Evolutionary conservation across 2,113 vertebrate species (phyloP).

Genomic region (Cryptomyrus ogoouensis): DNA sequence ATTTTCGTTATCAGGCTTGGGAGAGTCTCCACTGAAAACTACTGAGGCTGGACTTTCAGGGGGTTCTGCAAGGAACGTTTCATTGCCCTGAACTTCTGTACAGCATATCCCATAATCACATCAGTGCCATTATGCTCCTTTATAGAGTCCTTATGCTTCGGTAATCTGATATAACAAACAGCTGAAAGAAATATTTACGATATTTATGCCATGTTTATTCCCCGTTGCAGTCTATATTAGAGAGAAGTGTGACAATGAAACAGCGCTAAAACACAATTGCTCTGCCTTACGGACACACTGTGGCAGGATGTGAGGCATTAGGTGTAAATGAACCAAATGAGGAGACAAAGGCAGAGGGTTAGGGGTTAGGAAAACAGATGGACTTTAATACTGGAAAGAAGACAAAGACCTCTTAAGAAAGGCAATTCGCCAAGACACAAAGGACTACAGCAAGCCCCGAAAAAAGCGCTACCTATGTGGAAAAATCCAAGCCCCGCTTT

Average conservation of each 20-base stretch:
- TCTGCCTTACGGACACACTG: background rate
- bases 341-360: background rate
- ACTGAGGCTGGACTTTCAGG: background rate
- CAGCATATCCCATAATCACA: background rate
- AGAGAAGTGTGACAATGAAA: background rate
- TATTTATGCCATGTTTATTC: background rate
- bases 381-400: background rate
- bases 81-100: background rate
- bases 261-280: background rate
- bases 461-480: background rate
- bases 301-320: background rate
- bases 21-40: background rate
- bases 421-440: background rate
- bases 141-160: background rate
- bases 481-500: background rate
- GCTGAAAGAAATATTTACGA: background rate
- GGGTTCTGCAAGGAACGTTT: background rate
- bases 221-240: background rate
- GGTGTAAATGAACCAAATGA: background rate
- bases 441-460: background rate
- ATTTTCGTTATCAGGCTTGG: conserved; percentile 18
- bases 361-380: background rate
- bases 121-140: background rate
- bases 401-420: background rate
- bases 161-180: background rate